Evolutionary conservation across 92 coral and sea anemone species (phyloP), one percentile per base, ranked within the genome.

Genomic region (Epizoanthus stellaris): DNA sequence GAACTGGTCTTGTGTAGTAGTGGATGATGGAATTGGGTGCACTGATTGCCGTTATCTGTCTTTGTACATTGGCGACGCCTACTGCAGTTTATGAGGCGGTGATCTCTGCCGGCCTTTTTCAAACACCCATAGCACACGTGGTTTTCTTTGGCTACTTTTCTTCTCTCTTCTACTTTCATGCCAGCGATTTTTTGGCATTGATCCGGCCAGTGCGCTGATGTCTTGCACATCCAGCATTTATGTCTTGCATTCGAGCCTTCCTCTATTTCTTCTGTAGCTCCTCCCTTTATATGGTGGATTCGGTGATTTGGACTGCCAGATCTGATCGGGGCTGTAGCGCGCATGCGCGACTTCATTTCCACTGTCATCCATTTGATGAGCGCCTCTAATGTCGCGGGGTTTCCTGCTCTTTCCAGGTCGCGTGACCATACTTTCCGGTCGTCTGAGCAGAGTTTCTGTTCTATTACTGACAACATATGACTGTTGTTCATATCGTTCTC

Each of bases 291-390:
- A 36, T 77, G 70, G 65, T 85, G 73, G 67, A 91, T 70, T 39
- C 88, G 89, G 40, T 58, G 79, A n/a, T 39, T 42, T 34, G 86
- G 58, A 62, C 75, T 9, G 19, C 76, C 70, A n/a, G 77, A 76
- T 80, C 93, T 54, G 16, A 91, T 12, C 42, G 94, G 92, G 16
- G 90, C 90, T 61, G 90, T 88, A 9, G 94, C 94, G 17, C 93
- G 87, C 88, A 71, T 87, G 70, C 91, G 80, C 47, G 91, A 87
- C 52, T 87, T 87, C 93, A 90, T 86, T 14, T 91, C 94, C 4
- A 71, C 61, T 2, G 82, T 90, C 90, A 92, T 92, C 95, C 95
- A 92, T 17, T 75, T 70, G 47, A 92, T 87, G 38, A 92, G 89
- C 42, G 69, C 76, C 40, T 68, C 60, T 67, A 92, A 81, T 15